Base-by-base conservation (phyloP, 2,888 invertebrate species). In the Cephus spinipes region DNA sequence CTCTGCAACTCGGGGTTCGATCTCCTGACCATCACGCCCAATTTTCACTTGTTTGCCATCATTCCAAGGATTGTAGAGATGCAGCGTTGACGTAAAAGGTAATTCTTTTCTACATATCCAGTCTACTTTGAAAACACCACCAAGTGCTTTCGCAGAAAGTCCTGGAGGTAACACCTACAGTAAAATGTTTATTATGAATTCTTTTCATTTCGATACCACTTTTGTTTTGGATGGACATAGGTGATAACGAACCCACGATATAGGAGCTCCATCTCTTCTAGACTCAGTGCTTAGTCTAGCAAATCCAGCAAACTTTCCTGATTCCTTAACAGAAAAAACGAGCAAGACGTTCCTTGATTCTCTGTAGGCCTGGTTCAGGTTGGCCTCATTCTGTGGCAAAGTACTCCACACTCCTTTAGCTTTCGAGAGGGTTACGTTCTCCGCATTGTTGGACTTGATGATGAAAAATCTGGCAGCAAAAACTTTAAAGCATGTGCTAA, bases 31-130 rank as follows among this genome's bases (percentile, higher is more conserved):
- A 93, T 99, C 99, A 82, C 99, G 94, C n/a, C 98, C 99, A 88
- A 99, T 99, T 94, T 99, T 99, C 0, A 99, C 99, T 79, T 98
- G 98, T 92, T 98, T 98, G 73, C 98, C 97, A 90, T 99, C 98
- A 93, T 99, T 99, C 98, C 98, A 99, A 9, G 98, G 96, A 93
- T 99, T 99, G 89, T 97, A 98, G 80, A 99, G 93, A 92, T 99
- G 98, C 85, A 96, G 94, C 2, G 98, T 98, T 88, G 96, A 96
- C 85, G 96, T 96, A 88, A 99, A 99, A 3, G 98, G 96, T 81
- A 99, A 93, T 91, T 99, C 99, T 88, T 97, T 97, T 87, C 98
- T 95, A 90, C 98, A 98, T 85, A 99, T 96, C 99, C 99, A 99
- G 91, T 99, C 98, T 12, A 99, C 95, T 92, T 97, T 96, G 91